Conservation (phyloP, 2,888 invertebrate genomes). For the Clanis bilineata region DNA sequence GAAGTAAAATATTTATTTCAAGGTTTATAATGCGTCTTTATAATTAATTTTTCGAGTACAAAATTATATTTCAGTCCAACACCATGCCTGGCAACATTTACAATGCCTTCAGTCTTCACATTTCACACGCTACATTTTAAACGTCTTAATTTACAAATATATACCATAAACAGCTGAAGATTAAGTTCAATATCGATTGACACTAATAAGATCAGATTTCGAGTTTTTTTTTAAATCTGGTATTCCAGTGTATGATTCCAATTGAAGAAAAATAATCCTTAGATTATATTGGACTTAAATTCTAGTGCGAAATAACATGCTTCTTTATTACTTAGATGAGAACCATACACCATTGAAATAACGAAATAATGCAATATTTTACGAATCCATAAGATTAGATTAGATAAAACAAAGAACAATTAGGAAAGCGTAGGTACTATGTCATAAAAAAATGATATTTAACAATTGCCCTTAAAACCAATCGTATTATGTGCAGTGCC, state of each 20-base stretch:
- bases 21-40: slow-evolving; percentile 59
- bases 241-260: not conserved
- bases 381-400: not conserved
- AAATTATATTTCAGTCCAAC: slow-evolving; percentile 21
- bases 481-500: not conserved
- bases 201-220: not conserved
- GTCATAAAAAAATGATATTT: not conserved
- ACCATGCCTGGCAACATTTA: slow-evolving; percentile 22
- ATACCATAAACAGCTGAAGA: not conserved
- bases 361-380: not conserved
- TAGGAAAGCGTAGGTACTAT: too few relatives aligned
- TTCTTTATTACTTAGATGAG: not conserved
- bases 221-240: not conserved
- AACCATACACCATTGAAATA: not conserved
- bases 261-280: not conserved
- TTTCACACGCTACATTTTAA: slow-evolving; percentile 11
- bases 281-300: not conserved
- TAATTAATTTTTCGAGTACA: slow-evolving; percentile 14
- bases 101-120: slow-evolving; percentile 34
- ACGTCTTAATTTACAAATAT: not conserved
- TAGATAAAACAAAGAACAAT: too few relatives aligned
- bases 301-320: not conserved
- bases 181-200: not conserved
- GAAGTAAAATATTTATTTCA: slow-evolving; percentile 61
- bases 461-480: not conserved